A percentile compares a stretch with the other conserved stretches of the same genome.
Conservation (phyloP, 2,888 invertebrate species). For the Protonemura montana region DNA sequence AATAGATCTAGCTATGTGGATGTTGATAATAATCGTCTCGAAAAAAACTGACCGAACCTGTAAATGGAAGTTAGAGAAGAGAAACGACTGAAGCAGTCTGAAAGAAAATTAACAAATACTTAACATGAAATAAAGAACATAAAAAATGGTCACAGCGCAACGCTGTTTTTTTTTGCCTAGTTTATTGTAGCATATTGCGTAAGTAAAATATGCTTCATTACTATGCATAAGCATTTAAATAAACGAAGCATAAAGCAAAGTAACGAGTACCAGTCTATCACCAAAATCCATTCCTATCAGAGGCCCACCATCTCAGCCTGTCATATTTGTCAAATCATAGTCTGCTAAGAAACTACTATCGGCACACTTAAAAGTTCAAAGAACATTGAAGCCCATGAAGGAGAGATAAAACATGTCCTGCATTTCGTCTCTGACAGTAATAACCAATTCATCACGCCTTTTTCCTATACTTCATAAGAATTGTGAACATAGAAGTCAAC, state of each 20-base stretch:
- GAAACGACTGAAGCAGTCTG: neutral
- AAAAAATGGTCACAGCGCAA: conserved; percentile 15
- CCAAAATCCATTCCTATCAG: neutral
- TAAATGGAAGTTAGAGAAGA: neutral
- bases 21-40: conserved; percentile 18
- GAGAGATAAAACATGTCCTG: neutral
- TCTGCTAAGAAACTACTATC: neutral
- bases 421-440: neutral
- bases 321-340: neutral
- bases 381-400: neutral
- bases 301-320: neutral
- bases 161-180: neutral
- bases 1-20: conserved; percentile 41
- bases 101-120: conserved; percentile 24
- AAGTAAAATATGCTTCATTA: neutral
- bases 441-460: neutral
- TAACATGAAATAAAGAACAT: neutral
- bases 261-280: neutral
- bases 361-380: neutral
- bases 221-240: neutral
- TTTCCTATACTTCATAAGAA: neutral
- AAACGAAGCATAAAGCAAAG: neutral
- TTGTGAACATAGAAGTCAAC: neutral
- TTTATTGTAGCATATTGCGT: neutral
- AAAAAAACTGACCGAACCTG: conserved; percentile 33